Conservation (phyloP, 2,113 vertebrate species). For the Vulpes ferrilata region DNA sequence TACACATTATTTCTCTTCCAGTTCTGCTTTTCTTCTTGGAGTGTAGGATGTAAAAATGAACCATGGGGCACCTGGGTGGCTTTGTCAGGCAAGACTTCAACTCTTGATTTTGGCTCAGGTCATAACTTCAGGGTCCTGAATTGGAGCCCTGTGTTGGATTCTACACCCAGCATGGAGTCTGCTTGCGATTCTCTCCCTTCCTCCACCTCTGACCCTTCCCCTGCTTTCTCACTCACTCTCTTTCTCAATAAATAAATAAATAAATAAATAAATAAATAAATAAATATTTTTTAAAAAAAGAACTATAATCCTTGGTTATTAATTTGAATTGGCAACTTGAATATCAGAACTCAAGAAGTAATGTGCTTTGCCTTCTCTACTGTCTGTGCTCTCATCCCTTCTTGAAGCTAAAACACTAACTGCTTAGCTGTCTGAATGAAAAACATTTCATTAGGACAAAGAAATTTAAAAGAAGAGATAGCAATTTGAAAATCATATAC, state of each 20-base stretch:
- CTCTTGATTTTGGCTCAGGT: not conserved
- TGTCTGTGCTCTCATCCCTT: not conserved
- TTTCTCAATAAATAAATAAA: not conserved
- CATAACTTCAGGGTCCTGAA: not conserved
- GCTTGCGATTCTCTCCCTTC: not conserved
- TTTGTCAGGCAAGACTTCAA: not conserved
- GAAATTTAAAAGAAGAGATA: not conserved
- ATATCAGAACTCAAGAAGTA: not conserved
- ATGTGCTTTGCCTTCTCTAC: not conserved
- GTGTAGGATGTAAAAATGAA: not conserved
- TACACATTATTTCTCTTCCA: not conserved
- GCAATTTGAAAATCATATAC: not conserved
- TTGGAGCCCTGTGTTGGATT: not conserved
- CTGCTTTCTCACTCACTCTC: not conserved
- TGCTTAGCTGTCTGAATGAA: not conserved
- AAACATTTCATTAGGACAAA: not conserved
- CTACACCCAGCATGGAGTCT: not conserved
- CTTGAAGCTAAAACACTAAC: not conserved
- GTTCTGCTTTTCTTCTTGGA: not conserved
- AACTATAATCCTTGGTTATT: not conserved
- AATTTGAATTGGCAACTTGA: constrained; percentile 11
- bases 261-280: no score
- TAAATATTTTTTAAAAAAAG: not conserved
- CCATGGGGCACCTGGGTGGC: not conserved
- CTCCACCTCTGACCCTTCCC: not conserved